Evolutionary conservation across 2,113 vertebrate genomes (phyloP).

Genomic region (Osmerus eperlanus): DNA sequence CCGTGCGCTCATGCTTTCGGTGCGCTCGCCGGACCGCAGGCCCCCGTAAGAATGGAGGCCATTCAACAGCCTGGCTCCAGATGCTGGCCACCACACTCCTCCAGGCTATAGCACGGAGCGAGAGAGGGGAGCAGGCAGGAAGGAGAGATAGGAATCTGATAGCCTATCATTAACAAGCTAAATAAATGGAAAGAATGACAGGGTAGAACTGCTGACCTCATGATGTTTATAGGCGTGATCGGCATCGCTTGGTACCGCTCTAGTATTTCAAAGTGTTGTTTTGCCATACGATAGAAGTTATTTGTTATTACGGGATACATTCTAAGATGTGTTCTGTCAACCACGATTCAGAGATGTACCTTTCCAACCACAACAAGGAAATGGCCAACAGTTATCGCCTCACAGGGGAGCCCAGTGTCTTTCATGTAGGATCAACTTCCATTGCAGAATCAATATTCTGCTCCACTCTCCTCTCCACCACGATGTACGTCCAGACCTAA

Average conservation of each 20-base stretch:
- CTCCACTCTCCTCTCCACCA: neutral
- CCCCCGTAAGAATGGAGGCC: conserved; percentile 56
- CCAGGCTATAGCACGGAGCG: conserved; percentile 56
- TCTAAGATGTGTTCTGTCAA: conserved; percentile 43
- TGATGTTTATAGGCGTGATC: conserved; percentile 56
- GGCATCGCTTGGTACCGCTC: conserved; percentile 52
- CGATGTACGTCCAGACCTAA: conserved; percentile 4
- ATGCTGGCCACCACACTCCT: conserved; percentile 64
- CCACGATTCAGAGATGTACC: conserved; percentile 26
- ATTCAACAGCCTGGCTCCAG: conserved; percentile 58
- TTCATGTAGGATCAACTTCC: conserved; percentile 13
- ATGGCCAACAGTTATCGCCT: neutral
- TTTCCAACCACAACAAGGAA: conserved; percentile 24
- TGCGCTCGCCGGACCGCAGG: conserved; percentile 63
- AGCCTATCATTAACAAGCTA: conserved; percentile 73
- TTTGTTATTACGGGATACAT: conserved; percentile 50
- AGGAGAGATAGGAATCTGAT: conserved; percentile 76
- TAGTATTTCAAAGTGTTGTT: conserved; percentile 37
- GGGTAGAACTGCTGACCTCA: conserved; percentile 52
- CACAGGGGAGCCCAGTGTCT: conserved; percentile 19
- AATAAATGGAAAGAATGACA: conserved; percentile 71
- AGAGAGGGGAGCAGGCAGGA: conserved; percentile 53
- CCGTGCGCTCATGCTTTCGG: conserved; percentile 40
- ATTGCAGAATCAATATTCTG: conserved; percentile 4
- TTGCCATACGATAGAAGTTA: conserved; percentile 17